Conservation (phyloP, 2,888 invertebrate genomes). For the Norana najaformis region DNA sequence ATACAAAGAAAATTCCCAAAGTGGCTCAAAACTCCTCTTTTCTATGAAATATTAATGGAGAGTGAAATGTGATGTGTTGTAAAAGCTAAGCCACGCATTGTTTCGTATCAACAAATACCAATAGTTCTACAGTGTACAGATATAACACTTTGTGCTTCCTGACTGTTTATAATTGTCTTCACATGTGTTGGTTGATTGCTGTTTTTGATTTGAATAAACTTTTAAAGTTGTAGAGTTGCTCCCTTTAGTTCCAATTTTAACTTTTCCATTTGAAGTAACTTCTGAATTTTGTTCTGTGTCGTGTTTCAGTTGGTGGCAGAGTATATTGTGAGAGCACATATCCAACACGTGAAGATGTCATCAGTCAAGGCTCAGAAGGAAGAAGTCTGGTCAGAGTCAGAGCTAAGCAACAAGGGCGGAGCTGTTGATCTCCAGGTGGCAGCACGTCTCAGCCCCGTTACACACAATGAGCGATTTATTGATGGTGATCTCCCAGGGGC, state of each 20-base stretch:
- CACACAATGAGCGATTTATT: conserved; percentile 31
- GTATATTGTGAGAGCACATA: conserved; percentile 19
- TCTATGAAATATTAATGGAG: not conserved
- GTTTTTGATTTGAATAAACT: too few relatives aligned
- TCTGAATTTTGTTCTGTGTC: not conserved
- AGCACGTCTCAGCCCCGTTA: conserved; percentile 26
- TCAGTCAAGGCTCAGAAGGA: not conserved
- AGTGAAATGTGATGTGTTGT: not conserved
- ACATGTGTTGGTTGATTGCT: too few relatives aligned
- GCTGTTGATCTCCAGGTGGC: not conserved
- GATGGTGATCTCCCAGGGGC: conserved; percentile 38
- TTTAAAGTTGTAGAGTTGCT: not conserved
- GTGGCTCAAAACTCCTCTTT: not conserved
- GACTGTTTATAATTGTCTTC: too few relatives aligned
- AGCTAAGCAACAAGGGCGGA: not conserved
- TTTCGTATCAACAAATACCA: too few relatives aligned
- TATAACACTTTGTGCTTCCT: too few relatives aligned
- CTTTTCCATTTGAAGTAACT: not conserved
- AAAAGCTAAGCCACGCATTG: too few relatives aligned
- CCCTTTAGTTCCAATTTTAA: not conserved
- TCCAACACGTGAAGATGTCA: not conserved
- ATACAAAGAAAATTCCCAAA: not conserved
- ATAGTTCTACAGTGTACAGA: too few relatives aligned
- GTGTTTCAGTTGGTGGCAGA: conserved; percentile 33
- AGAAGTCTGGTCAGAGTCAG: not conserved